Conservation (phyloP, 92 coral and sea anemone species). For the Siderastrea radians region DNA sequence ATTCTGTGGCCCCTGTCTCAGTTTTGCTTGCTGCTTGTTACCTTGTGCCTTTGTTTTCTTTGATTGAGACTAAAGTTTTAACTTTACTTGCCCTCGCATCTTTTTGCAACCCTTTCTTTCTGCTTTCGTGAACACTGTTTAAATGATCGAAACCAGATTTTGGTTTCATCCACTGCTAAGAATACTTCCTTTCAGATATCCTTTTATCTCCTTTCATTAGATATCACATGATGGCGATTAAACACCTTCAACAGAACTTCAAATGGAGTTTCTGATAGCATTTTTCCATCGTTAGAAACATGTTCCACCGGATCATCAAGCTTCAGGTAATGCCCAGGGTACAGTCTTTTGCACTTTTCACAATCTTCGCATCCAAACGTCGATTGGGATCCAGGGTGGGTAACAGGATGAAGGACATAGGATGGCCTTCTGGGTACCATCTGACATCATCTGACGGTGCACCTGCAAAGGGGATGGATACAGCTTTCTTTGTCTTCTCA, state of each 20-base stretch:
- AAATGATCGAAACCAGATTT: constrained; percentile 16
- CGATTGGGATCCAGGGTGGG: constrained; percentile 41
- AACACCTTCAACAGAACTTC: constrained; percentile 28
- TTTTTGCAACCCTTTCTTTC: constrained; percentile 30
- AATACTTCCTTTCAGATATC: constrained; percentile 28
- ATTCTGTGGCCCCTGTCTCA: background rate
- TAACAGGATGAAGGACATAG: constrained; percentile 36
- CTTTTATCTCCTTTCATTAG: constrained; percentile 24
- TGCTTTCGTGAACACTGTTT: constrained; percentile 27
- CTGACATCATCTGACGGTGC: constrained; percentile 2
- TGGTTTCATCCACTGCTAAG: constrained; percentile 27
- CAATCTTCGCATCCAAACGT: constrained; percentile 20
- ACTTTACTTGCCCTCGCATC: constrained; percentile 25
- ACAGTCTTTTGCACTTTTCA: constrained; percentile 29
- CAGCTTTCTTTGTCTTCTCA: background rate
- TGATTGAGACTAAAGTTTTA: no score
- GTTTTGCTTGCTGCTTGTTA: background rate
- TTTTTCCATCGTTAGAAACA: constrained; percentile 4
- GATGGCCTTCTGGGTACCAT: constrained; percentile 9
- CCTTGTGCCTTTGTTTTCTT: background rate
- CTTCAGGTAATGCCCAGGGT: constrained; percentile 11
- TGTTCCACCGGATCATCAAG: constrained; percentile 25
- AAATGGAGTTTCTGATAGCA: constrained; percentile 8
- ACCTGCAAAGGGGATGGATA: constrained; percentile 31
- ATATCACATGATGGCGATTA: constrained; percentile 32